Conservation (phyloP, 2,797 vertebrate species). For the Hydrocynus forskahlii region DNA sequence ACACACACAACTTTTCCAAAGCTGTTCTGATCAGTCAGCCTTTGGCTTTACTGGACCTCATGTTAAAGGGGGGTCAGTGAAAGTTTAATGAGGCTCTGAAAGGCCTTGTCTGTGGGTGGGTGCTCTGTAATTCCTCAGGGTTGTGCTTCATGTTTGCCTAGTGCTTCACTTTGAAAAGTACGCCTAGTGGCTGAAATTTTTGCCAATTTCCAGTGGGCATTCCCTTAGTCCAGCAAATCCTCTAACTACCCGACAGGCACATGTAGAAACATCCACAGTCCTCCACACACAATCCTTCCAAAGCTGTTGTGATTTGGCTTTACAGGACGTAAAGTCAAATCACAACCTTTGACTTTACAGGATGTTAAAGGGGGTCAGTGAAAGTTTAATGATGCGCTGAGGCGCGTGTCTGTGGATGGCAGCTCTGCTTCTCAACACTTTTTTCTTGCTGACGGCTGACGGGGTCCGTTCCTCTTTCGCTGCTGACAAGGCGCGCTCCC, state of each 20-base stretch:
- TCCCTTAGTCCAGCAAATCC: not conserved
- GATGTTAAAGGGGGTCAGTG: not conserved
- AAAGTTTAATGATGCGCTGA: conserved; percentile 28
- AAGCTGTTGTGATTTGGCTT: not conserved
- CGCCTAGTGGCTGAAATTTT: not conserved
- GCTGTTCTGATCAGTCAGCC: not conserved
- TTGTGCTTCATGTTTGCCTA: too few relatives aligned
- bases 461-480: conserved; percentile 46
- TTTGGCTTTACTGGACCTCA: not conserved
- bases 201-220: not conserved
- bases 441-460: conserved; percentile 19
- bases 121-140: too few relatives aligned
- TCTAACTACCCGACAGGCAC: not conserved
- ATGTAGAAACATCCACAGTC: too few relatives aligned
- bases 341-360: not conserved
- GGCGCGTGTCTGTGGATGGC: not conserved
- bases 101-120: not conserved
- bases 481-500: conserved; percentile 51
- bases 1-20: too few relatives aligned
- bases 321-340: too few relatives aligned
- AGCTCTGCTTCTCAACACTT: not conserved
- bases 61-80: not conserved
- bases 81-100: conserved; percentile 27
- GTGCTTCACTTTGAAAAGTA: not conserved
- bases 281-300: not conserved